Evolutionary conservation across 2,888 invertebrate genomes (phyloP).

Genomic region (Geotrupes spiniger): DNA sequence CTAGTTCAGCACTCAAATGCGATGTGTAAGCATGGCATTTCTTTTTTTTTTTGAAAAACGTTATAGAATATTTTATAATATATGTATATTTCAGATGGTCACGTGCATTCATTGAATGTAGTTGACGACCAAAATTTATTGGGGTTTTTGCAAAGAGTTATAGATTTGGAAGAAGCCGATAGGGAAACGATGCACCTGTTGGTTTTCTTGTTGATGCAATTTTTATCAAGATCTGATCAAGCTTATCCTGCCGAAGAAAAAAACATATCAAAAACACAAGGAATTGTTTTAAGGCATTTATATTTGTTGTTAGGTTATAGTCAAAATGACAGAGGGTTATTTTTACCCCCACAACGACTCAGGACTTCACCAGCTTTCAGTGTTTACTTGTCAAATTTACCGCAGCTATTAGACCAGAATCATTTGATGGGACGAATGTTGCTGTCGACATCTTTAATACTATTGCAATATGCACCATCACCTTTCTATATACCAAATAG

Average conservation of each 20-base stretch:
- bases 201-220: slow-evolving; percentile 95
- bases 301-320: slow-evolving; percentile 92
- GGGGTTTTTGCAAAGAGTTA: slow-evolving; percentile 77
- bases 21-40: not conserved
- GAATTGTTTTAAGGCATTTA: slow-evolving; percentile 85
- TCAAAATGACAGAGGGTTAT: slow-evolving; percentile 85
- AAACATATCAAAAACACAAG: slow-evolving; percentile 72
- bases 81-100: slow-evolving; percentile 61
- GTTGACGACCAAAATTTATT: slow-evolving; percentile 78
- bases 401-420: slow-evolving; percentile 94
- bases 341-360: slow-evolving; percentile 82
- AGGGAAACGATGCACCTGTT: slow-evolving; percentile 92
- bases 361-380: slow-evolving; percentile 93
- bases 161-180: slow-evolving; percentile 93
- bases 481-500: slow-evolving; percentile 59
- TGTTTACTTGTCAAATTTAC: slow-evolving; percentile 90
- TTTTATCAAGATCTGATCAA: slow-evolving; percentile 78
- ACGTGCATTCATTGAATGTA: slow-evolving; percentile 79
- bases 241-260: slow-evolving; percentile 88
- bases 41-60: too few relatives aligned
- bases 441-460: slow-evolving; percentile 77
- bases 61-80: not conserved
- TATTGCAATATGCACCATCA: slow-evolving; percentile 81
- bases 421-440: slow-evolving; percentile 89
- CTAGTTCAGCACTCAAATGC: too few relatives aligned